Percentiles rank a stretch among this genome's conserved stretches.
Conservation (phyloP, 1,140 invertebrate genomes). For the Carposina sasakii region DNA sequence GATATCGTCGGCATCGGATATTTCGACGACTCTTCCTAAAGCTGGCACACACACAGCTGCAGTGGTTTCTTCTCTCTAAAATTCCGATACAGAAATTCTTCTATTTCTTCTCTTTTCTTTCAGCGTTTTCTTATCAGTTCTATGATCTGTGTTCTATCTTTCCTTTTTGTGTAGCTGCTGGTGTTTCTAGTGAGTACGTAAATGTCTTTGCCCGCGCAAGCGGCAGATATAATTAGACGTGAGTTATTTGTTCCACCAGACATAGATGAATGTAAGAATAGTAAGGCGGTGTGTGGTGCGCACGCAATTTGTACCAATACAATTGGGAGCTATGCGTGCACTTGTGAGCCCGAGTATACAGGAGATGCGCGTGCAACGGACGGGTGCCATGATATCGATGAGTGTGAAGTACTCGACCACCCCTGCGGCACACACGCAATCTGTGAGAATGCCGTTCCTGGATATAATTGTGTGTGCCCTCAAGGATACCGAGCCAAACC, state of each 20-base stretch:
- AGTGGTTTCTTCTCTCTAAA: no score
- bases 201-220: conserved; percentile 16
- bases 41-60: no score
- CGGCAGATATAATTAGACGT: conserved; percentile 46
- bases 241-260: conserved; percentile 77
- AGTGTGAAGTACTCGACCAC: conserved; percentile 85
- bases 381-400: conserved; percentile 92
- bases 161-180: conserved; percentile 60
- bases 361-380: conserved; percentile 82
- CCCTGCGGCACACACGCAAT: conserved; percentile 90
- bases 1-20: conserved; percentile 16
- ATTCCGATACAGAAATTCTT: conserved; percentile 10
- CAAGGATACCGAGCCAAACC: conserved; percentile 90
- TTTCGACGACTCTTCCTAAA: no score
- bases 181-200: conserved; percentile 55
- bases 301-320: conserved; percentile 91
- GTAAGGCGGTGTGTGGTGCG: conserved; percentile 81
- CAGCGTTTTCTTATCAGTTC: conserved; percentile 9
- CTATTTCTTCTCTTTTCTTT: conserved; percentile 26
- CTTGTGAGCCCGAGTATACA: conserved; percentile 87
- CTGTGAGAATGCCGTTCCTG: conserved; percentile 90
- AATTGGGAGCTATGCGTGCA: conserved; percentile 87
- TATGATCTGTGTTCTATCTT: conserved; percentile 41
- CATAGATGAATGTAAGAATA: conserved; percentile 90
- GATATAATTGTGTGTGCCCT: conserved; percentile 90